Evolutionary conservation across 1,140 invertebrate species (phyloP), one percentile per base, ranked within the genome.

Genomic region (Acromyrmex echinatior): DNA sequence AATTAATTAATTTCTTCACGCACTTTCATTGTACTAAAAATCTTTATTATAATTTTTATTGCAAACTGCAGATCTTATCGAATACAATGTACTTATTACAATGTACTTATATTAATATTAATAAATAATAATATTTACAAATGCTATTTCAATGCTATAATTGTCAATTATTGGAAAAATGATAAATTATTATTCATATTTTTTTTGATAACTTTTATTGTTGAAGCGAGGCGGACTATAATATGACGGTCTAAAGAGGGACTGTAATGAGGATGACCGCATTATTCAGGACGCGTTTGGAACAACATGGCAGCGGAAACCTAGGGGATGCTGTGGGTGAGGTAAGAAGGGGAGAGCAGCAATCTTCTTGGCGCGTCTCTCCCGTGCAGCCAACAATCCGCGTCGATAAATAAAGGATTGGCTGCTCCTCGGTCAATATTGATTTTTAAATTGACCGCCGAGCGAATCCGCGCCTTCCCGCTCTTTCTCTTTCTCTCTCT

Each of bases 381-480:
- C 63, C 71, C 63, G 39, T 80, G 86, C 90, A 92, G 91, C 92
- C 90, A 93, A 94, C 93, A 94, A 95, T 95, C 93, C 92, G 89
- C 93, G 91, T 94, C 91, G 93, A 95, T 95, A 95, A 95, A 95
- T 95, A 95, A 95, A 95, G 94, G 94, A 95, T 95, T 92, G 92
- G 86, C 93, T 94, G 94, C 93, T 95, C 91, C 92, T 95, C 92
- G 92, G 94, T 95, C 94, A 95, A 95, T 95, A 95, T 95, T 95
- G 94, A 95, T 95, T 95, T 95, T 95, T 94, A 95, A 95, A 95
- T 95, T 95, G 95, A 95, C 95, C 95, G 92, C 90, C 91, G 93
- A 94, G 92, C 88, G 94, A 95, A 94, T 94, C 91, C 92, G 91
- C 93, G 92, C 88, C 63, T 81, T 86, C 56, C 74, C 87, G 70